Percentiles rank a stretch among this genome's conserved stretches.
phyloP scores from a whole-genome alignment of 92 coral and sea anemone species.

The Zoanthus sansibaricus region DNA sequence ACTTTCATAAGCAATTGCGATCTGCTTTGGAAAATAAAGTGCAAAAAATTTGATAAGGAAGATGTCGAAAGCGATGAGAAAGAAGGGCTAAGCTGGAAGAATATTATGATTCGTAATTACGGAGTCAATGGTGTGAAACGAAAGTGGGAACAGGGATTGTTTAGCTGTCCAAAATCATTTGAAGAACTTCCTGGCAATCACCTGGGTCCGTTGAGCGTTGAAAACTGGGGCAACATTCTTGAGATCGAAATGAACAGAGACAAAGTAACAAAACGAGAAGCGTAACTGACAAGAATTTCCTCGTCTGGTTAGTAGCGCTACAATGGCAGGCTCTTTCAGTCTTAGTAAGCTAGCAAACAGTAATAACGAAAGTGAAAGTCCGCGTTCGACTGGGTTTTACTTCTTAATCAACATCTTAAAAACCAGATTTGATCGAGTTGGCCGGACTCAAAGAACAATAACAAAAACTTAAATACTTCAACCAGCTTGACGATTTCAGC shows the following conservation, averaged over 20 bases:
- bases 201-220: slow-evolving; percentile 79
- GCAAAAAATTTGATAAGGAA: slow-evolving; percentile 60
- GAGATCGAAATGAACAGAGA: slow-evolving; percentile 77
- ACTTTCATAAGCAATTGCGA: slow-evolving; percentile 68
- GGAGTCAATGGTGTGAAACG: slow-evolving; percentile 74
- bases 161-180: slow-evolving; percentile 62
- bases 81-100: slow-evolving; percentile 71
- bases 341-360: too few relatives aligned
- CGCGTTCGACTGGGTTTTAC: too few relatives aligned
- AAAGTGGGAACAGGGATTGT: slow-evolving; percentile 86
- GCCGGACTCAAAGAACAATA: too few relatives aligned
- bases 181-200: slow-evolving; percentile 82
- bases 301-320: too few relatives aligned
- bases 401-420: too few relatives aligned
- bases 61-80: slow-evolving; percentile 63
- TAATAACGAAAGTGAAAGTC: too few relatives aligned
- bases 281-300: background rate
- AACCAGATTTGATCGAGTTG: too few relatives aligned
- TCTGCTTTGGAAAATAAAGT: slow-evolving; percentile 79
- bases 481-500: too few relatives aligned
- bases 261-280: slow-evolving; percentile 19
- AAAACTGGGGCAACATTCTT: slow-evolving; percentile 90
- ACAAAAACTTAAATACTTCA: too few relatives aligned
- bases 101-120: slow-evolving; percentile 72
- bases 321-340: too few relatives aligned